Conservation (phyloP, 2,888 invertebrate genomes). For the Agriotes lineatus region DNA sequence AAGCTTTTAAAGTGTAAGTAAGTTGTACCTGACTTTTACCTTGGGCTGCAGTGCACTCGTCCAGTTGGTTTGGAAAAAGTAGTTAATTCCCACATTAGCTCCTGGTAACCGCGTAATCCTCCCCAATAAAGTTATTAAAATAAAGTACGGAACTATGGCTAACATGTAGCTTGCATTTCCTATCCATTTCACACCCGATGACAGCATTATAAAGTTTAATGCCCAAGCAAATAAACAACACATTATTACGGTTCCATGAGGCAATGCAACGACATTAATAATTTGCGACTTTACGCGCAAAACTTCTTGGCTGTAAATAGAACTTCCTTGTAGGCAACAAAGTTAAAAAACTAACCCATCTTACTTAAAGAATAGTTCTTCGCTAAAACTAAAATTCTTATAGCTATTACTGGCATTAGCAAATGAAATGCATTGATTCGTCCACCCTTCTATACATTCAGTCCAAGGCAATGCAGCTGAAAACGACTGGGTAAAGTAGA, state of each 20-base stretch:
- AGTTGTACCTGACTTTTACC: neutral
- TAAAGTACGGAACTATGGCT: neutral
- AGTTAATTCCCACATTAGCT: neutral
- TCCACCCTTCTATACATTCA: slow-evolving; percentile 10
- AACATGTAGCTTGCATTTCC: slow-evolving; percentile 6
- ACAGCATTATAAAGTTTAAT: neutral
- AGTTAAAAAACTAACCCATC: neutral
- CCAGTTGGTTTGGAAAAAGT: neutral
- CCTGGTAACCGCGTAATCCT: slow-evolving; percentile 1
- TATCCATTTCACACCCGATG: neutral
- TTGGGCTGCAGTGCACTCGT: neutral
- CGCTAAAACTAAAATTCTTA: neutral
- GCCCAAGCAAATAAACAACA: neutral
- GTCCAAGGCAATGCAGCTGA: slow-evolving; percentile 14
- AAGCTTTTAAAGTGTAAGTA: neutral
- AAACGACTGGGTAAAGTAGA: neutral
- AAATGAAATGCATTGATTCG: neutral
- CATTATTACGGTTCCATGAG: neutral
- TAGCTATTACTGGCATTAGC: neutral
- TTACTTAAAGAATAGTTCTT: slow-evolving; percentile 16
- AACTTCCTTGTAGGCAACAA: too few species aligned
- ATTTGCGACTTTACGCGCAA: neutral
- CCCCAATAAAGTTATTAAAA: neutral
- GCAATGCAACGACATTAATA: neutral
- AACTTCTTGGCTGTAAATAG: neutral